Evolutionary conservation across 1,140 invertebrate genomes (phyloP).

Genomic region (Drosophila ercepeae): DNA sequence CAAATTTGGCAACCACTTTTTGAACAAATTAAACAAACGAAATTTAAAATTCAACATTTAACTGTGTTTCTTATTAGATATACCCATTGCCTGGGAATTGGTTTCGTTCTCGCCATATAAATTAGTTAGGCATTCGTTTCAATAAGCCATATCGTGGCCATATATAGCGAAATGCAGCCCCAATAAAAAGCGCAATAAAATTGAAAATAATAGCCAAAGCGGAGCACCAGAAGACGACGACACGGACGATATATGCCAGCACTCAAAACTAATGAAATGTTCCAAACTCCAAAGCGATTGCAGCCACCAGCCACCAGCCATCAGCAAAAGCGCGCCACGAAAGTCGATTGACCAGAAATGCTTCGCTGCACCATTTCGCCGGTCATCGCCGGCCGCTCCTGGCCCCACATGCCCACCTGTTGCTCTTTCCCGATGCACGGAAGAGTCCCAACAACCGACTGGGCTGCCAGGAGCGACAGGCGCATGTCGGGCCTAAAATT

Average conservation of each 20-base stretch:
- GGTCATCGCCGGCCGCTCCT: background rate
- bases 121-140: constrained; percentile 73
- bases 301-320: constrained; percentile 63
- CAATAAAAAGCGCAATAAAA: constrained; percentile 81
- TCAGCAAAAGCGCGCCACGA: constrained; percentile 23
- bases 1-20: constrained; percentile 74
- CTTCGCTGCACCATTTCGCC: background rate
- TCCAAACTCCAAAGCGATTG: constrained; percentile 77
- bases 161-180: constrained; percentile 71
- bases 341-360: constrained; percentile 56
- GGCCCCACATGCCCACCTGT: constrained; percentile 21
- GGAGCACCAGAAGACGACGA: constrained; percentile 44
- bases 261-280: constrained; percentile 82
- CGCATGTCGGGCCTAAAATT: constrained; percentile 57
- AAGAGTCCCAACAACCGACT: constrained; percentile 8
- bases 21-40: constrained; percentile 70
- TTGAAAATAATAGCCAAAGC: constrained; percentile 78
- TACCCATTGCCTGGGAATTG: constrained; percentile 19
- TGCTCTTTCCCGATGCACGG: constrained; percentile 9
- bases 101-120: constrained; percentile 63
- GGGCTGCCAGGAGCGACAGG: constrained; percentile 57
- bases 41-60: constrained; percentile 65
- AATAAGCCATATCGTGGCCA: constrained; percentile 66
- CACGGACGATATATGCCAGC: constrained; percentile 76
- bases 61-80: too few relatives aligned